Conservation (phyloP, 2,113 vertebrate species). For the Hyla sarda region DNA sequence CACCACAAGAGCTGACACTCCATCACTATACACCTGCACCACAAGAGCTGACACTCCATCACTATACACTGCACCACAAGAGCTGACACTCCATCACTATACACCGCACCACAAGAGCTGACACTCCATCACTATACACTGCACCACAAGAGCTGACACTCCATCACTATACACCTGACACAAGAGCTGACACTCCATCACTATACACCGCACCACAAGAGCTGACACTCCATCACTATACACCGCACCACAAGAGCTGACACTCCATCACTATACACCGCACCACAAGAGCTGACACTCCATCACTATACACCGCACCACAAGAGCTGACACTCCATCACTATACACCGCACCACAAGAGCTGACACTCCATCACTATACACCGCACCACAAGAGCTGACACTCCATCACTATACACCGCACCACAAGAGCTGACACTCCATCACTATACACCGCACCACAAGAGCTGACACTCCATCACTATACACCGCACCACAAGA, state of each 20-base stretch:
- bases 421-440: not conserved
- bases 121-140: not conserved
- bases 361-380: too few relatives aligned
- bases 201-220: not conserved
- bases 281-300: not conserved
- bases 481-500: not conserved
- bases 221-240: too few relatives aligned
- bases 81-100: too few relatives aligned
- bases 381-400: not conserved
- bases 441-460: not conserved
- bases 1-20: not conserved
- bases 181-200: too few relatives aligned
- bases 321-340: too few relatives aligned
- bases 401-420: not conserved
- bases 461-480: too few relatives aligned
- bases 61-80: not conserved
- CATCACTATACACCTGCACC: too few relatives aligned
- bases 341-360: not conserved
- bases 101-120: not conserved
- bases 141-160: not conserved
- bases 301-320: not conserved
- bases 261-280: not conserved
- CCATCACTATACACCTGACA: not conserved
- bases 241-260: not conserved
- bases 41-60: too few relatives aligned